These are phyloP conservation scores for Plectropomus leopardus DNA, from an alignment of 2,113 vertebrate genomes.

Conservation along the genomic window DNA sequence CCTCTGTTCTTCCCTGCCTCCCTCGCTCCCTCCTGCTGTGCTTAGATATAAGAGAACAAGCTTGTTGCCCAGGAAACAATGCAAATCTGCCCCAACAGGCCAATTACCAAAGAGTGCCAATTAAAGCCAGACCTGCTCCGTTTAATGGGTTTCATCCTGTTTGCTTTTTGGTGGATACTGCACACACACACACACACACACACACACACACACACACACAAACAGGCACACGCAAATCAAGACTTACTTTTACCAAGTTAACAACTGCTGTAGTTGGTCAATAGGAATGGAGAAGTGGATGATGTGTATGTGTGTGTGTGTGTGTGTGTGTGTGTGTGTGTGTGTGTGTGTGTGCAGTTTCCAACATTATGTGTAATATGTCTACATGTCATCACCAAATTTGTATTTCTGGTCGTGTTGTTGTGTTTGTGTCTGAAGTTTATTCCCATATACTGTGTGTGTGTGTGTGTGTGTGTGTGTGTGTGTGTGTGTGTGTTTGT, in stretches of 20 bases:
- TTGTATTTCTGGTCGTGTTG: no score
- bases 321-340: slow-evolving; percentile 3
- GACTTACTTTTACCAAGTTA: not conserved
- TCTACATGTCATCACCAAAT: no score
- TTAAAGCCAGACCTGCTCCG: slow-evolving; percentile 63
- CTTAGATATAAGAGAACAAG: slow-evolving; percentile 51
- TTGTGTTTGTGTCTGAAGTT: no score
- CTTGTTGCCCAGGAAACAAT: slow-evolving; percentile 75
- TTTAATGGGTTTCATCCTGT: slow-evolving; percentile 58
- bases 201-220: slow-evolving; percentile 20
- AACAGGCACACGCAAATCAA: slow-evolving; percentile 20
- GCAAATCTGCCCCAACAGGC: slow-evolving; percentile 64
- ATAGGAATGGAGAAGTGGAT: not conserved
- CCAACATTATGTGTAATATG: no score
- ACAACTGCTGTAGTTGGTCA: not conserved
- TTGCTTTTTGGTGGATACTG: slow-evolving; percentile 26
- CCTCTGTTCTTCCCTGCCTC: not conserved
- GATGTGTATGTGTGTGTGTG: not conserved
- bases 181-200: slow-evolving; percentile 16
- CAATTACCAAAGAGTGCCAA: slow-evolving; percentile 75
- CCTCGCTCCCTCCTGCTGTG: slow-evolving; percentile 25
- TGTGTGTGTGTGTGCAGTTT: not conserved
- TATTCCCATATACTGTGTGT: not conserved
- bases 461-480: not conserved
- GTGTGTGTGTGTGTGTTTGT: no score